Conservation (phyloP, 2,797 vertebrate genomes). For the Onychomys leucogaster region DNA sequence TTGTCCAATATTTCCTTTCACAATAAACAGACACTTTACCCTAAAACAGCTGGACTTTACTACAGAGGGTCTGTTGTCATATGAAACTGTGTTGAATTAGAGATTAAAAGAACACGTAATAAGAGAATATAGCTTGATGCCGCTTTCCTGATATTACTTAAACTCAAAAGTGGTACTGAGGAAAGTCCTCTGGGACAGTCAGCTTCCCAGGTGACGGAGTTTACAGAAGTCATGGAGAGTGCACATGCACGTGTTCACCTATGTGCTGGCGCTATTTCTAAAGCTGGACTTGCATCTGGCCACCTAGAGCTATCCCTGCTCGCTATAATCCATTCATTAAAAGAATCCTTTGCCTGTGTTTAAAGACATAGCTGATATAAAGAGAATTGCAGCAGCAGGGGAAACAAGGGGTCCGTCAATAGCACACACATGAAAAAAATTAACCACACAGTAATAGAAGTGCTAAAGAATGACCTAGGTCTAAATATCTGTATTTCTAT, state of each 20-base stretch:
- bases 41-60: background rate
- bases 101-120: background rate
- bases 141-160: background rate
- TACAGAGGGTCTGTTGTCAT: background rate
- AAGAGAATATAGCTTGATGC: background rate
- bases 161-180: background rate
- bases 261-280: background rate
- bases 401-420: background rate
- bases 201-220: background rate
- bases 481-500: conserved; percentile 24
- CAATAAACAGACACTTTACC: background rate
- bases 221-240: background rate
- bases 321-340: background rate
- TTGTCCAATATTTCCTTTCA: background rate
- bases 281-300: background rate
- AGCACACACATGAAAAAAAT: background rate
- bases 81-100: conserved; percentile 1
- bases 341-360: background rate
- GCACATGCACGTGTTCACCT: background rate
- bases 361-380: background rate
- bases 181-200: background rate
- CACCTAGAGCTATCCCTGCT: background rate
- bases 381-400: background rate
- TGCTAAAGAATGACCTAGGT: background rate
- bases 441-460: background rate